Conservation (phyloP, 1,140 invertebrate genomes). For the Neodiprion virginianus region DNA sequence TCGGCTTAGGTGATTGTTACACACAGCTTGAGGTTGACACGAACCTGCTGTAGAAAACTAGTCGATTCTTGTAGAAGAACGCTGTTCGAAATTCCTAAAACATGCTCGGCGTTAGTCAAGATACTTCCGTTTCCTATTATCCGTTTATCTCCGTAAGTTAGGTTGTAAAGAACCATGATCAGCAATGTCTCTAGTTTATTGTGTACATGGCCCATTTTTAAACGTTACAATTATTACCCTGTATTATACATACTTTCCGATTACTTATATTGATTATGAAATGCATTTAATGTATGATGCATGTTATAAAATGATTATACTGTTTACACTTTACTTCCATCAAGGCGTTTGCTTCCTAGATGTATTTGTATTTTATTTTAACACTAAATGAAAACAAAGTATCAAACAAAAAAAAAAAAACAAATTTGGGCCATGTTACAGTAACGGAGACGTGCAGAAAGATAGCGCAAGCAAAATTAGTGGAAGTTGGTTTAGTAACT, state of each 20-base stretch:
- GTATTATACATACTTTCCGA: conserved; percentile 17
- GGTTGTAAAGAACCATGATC: too few species aligned
- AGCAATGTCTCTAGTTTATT: conserved; percentile 31
- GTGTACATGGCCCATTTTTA: conserved; percentile 55
- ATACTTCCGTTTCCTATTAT: conserved; percentile 2
- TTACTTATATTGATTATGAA: background rate
- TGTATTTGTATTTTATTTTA: too few species aligned
- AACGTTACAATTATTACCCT: conserved; percentile 10
- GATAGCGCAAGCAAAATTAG: conserved; percentile 44
- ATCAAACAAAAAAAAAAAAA: conserved; percentile 22
- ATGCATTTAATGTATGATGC: background rate
- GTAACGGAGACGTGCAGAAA: conserved; percentile 37
- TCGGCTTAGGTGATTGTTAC: too few species aligned
- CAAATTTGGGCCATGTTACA: conserved; percentile 61
- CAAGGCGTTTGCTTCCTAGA: too few species aligned
- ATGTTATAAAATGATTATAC: background rate
- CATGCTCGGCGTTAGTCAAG: too few species aligned
- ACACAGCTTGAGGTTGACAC: too few species aligned
- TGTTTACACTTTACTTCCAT: too few species aligned
- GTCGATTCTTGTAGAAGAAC: too few species aligned
- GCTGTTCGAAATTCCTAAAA: too few species aligned
- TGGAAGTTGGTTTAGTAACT: conserved; percentile 58
- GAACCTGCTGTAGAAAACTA: too few species aligned
- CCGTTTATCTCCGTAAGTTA: conserved; percentile 9
- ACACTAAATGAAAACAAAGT: too few species aligned